Base-by-base conservation (phyloP, 2,888 invertebrate species). In the Athetis lepigone region DNA sequence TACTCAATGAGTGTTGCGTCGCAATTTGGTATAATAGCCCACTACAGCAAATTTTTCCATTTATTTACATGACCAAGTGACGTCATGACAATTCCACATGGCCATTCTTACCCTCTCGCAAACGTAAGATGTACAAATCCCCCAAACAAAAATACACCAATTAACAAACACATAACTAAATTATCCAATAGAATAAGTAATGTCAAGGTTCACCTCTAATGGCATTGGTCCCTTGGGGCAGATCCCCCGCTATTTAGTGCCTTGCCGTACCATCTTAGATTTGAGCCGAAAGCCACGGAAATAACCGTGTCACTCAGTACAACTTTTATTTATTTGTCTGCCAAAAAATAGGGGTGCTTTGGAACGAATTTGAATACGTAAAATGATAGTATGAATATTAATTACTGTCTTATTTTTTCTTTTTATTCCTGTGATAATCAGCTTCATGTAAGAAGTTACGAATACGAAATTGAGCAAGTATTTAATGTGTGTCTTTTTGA, bases 241-340 rank as follows among this genome's bases (percentile, higher is more conserved):
- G 43, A 62, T 70, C 77, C 80, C 83, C 81, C 68, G 70, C 74
- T 72, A 93, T 92, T 93, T 93, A 93, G 86, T 86, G 77, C 93
- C 93, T 92, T 88, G 90, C 87, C 89, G 94, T 93, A 91, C 93
- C 93, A 93, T 92, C 93, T 93, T 87, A 91, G 92, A 94, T 91
- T 92, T 91, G 90, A 92, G 89, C 88, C 86, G 85, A 85, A 89
- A 90, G 90, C 88, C 83, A 86, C 82, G 50, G 82, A 85, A 86
- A 85, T 86, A 85, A 80, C 78, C 79, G 70, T 81, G 84, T 82
- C 85, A 82, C 71, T 77, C 69, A 75, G 70, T 77, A 77, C n/a
- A n/a, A n/a, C 33, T 33, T 13, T 75, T 76, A 77, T 81, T 83
- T 85, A 83, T 84, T 81, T 83, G 83, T 88, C 80, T 60, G 37